Percentiles rank a stretch among this genome's conserved stretches.
phyloP scores from a whole-genome alignment of 2,113 vertebrate species.

The Neomonachus schauinslandi region DNA sequence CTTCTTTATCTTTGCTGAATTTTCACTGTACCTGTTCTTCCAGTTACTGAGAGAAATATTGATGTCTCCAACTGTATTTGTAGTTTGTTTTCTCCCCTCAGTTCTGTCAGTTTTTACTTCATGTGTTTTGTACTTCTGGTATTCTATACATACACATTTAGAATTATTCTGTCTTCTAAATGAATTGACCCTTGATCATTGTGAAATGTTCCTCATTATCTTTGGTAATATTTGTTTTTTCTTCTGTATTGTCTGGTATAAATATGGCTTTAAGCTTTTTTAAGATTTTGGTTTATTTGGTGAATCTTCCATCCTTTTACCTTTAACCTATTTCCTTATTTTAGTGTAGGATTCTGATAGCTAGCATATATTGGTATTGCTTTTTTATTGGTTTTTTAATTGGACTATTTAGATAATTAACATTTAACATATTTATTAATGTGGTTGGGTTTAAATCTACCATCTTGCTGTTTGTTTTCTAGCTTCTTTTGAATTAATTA shows the following conservation, averaged over 20 bases:
- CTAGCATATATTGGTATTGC: neutral
- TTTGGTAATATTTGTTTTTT: neutral
- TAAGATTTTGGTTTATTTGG: neutral
- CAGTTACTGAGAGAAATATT: neutral
- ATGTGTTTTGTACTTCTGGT: neutral
- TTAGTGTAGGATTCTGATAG: neutral
- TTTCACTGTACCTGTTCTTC: neutral
- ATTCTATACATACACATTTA: neutral
- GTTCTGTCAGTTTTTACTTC: neutral
- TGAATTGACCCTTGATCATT: neutral
- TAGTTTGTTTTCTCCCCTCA: neutral
- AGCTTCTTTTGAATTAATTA: neutral
- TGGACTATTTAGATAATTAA: neutral
- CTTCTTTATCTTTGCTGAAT: neutral
- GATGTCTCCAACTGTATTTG: neutral
- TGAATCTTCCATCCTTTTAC: neutral
- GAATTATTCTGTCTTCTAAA: neutral
- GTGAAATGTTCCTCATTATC: neutral
- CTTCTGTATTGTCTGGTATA: neutral
- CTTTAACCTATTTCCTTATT: neutral
- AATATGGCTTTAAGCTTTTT: neutral
- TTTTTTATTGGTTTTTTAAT: neutral
- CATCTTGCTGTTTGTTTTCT: neutral
- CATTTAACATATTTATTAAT: neutral
- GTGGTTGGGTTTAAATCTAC: neutral